Percentiles rank a stretch among this genome's conserved stretches.
phyloP scores from a whole-genome alignment of 2,888 invertebrate genomes.

The Gasteruption jaculator region DNA sequence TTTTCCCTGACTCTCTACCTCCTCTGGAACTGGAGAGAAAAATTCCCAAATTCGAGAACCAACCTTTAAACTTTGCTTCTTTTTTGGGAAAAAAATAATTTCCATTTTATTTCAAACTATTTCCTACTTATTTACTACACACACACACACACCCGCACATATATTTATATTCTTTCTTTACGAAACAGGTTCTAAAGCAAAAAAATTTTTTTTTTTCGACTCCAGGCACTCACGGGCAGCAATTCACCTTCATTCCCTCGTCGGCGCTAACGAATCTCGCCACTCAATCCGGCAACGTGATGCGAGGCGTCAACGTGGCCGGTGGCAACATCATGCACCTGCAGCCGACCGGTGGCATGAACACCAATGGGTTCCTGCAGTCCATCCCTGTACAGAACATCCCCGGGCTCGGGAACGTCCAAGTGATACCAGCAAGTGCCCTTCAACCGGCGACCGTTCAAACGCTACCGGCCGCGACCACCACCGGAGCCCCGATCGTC shows the following conservation, averaged over 20 bases:
- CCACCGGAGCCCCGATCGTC: constrained; percentile 32
- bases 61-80: no score
- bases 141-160: no score
- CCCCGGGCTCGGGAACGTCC: constrained; percentile 77
- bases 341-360: constrained; percentile 55
- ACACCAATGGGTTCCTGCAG: constrained; percentile 54
- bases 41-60: no score
- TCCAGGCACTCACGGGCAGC: constrained; percentile 71
- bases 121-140: no score
- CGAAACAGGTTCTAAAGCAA: no score
- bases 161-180: no score
- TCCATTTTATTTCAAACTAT: no score
- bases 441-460: constrained; percentile 51
- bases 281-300: constrained; percentile 42
- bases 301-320: constrained; percentile 43
- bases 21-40: no score
- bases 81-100: no score
- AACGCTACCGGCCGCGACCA: constrained; percentile 40
- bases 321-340: constrained; percentile 49
- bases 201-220: no score
- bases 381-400: constrained; percentile 73
- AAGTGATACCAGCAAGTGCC: constrained; percentile 70
- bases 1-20: no score
- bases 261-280: constrained; percentile 55
- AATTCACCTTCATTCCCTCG: constrained; percentile 79